phyloP scores from a whole-genome alignment of 1,140 invertebrate genomes.

The Notospermus geniculatus region DNA sequence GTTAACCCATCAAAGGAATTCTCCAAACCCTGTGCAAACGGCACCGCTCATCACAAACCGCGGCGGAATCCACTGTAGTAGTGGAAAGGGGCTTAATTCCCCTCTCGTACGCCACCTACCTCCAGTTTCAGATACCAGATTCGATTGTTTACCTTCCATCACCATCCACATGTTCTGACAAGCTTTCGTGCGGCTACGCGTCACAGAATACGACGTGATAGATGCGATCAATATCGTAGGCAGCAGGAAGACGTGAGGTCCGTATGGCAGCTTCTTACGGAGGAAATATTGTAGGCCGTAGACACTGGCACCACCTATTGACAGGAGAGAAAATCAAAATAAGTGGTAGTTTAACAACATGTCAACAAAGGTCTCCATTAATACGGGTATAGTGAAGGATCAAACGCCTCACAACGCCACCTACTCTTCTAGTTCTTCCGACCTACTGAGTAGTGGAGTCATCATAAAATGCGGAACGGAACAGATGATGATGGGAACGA shows the following conservation, averaged over 20 bases:
- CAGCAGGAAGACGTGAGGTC: conserved; percentile 21
- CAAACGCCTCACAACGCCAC: not conserved
- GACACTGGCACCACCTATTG: conserved; percentile 14
- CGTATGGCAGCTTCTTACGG: conserved; percentile 20
- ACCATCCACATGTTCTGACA: conserved; percentile 43
- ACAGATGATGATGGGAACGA: too few relatives aligned
- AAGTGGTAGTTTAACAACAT: too few relatives aligned
- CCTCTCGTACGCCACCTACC: not conserved
- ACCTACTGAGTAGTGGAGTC: too few relatives aligned
- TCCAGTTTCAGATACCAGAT: conserved; percentile 22
- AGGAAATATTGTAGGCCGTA: conserved; percentile 30
- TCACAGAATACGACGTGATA: conserved; percentile 21
- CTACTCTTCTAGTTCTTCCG: too few relatives aligned
- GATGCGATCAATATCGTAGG: conserved; percentile 24
- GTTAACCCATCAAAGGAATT: too few relatives aligned
- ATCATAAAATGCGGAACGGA: too few relatives aligned
- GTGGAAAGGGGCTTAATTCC: too few relatives aligned
- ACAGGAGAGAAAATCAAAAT: not conserved
- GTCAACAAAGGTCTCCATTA: not conserved
- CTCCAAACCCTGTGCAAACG: too few relatives aligned
- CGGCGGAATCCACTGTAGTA: too few relatives aligned
- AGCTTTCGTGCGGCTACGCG: conserved; percentile 22
- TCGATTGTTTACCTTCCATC: conserved; percentile 35
- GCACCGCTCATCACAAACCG: too few relatives aligned
- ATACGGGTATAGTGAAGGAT: not conserved